A percentile compares a stretch with the other conserved stretches of the same genome.
Conservation (phyloP, 2,888 invertebrate genomes). For the Sthenelais limicola region DNA sequence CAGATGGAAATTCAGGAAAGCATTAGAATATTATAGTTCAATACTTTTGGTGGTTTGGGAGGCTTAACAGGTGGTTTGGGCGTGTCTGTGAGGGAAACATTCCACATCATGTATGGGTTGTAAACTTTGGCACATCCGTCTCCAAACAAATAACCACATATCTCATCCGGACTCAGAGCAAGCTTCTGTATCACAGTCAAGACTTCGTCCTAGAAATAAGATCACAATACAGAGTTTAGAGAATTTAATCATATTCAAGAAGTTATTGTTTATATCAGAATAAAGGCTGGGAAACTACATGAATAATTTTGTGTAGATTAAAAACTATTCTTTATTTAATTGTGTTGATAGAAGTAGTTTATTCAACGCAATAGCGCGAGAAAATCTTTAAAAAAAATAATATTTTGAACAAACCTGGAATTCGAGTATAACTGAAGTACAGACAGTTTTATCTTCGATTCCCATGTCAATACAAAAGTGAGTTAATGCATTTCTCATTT, state of each 20-base stretch:
- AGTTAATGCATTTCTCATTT: neutral
- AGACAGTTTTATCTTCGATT: constrained; percentile 16
- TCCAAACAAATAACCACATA: constrained; percentile 94
- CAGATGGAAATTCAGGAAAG: neutral
- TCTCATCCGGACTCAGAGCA: constrained; percentile 87
- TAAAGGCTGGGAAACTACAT: no score
- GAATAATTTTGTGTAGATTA: no score
- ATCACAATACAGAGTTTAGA: neutral
- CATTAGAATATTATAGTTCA: neutral
- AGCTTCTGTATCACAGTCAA: constrained; percentile 83
- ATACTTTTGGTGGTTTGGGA: constrained; percentile 58
- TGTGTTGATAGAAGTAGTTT: no score
- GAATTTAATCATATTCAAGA: neutral
- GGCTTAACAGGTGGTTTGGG: constrained; percentile 62
- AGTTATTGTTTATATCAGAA: no score
- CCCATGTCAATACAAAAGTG: neutral
- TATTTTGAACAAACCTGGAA: constrained; percentile 1
- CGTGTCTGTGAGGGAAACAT: constrained; percentile 59
- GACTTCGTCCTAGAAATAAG: constrained; percentile 80
- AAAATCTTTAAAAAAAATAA: neutral
- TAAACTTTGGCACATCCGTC: constrained; percentile 92
- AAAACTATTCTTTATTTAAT: no score
- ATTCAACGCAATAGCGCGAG: neutral
- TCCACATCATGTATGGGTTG: constrained; percentile 86
- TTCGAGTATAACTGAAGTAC: constrained; percentile 2